Evolutionary conservation across 2,797 vertebrate genomes (phyloP).

Genomic region (Limnodromus scolopaceus): DNA sequence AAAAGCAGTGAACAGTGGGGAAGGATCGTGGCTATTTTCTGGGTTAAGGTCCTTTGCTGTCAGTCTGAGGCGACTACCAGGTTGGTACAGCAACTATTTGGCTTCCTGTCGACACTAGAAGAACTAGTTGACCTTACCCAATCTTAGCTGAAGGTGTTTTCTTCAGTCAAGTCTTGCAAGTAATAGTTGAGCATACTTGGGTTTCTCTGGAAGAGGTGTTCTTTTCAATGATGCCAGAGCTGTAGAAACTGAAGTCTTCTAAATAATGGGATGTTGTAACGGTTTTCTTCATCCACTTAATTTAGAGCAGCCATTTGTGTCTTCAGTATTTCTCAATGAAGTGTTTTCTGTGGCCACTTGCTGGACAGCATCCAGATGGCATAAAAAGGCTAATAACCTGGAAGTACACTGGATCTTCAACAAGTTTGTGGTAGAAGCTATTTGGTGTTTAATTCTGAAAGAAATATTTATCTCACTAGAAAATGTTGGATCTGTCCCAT

Average conservation of each 20-base stretch:
- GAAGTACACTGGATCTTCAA: neutral
- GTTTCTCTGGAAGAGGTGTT: neutral
- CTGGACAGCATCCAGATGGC: neutral
- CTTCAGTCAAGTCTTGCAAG: neutral
- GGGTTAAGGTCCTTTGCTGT: neutral
- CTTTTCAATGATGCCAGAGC: neutral
- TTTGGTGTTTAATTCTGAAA: neutral
- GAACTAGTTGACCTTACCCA: neutral
- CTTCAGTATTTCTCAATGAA: neutral
- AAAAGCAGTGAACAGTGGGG: neutral
- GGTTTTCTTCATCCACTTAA: neutral
- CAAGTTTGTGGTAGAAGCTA: neutral
- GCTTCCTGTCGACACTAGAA: neutral
- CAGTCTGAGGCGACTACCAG: neutral
- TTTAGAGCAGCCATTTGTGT: neutral
- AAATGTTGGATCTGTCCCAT: neutral
- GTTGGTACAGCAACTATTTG: neutral
- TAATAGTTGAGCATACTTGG: neutral
- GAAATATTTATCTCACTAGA: neutral
- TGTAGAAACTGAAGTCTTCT: neutral
- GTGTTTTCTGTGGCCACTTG: neutral
- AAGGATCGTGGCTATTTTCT: neutral
- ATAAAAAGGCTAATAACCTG: neutral
- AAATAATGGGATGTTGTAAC: neutral
- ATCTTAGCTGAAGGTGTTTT: neutral